Evolutionary conservation across 1,140 invertebrate genomes (phyloP).

Genomic region (Babylonia areolata): DNA sequence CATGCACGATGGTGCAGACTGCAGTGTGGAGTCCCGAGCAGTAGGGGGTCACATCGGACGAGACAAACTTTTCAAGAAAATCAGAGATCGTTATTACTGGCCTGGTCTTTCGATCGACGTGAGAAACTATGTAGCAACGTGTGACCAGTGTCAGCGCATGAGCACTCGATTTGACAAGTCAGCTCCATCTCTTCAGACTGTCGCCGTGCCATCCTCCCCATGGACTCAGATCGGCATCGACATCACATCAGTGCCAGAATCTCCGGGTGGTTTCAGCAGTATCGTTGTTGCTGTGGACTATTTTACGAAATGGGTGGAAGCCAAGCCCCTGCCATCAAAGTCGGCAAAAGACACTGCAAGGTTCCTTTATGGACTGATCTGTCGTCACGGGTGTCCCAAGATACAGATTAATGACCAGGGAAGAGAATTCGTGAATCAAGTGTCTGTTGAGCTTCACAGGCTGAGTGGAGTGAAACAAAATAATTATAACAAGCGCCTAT

Average conservation of each 20-base stretch:
- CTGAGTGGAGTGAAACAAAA: not conserved
- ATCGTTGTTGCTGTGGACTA: slow-evolving; percentile 21
- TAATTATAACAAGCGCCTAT: slow-evolving; percentile 11
- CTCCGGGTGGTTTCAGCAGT: not conserved
- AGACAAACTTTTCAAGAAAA: slow-evolving; percentile 18
- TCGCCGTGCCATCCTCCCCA: slow-evolving; percentile 13
- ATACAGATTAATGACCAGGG: slow-evolving; percentile 3
- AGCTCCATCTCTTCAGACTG: not conserved
- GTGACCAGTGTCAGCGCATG: slow-evolving; percentile 13
- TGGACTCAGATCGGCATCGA: not conserved
- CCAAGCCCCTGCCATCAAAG: slow-evolving; percentile 16
- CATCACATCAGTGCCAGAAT: slow-evolving; percentile 21
- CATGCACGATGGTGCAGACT: no score
- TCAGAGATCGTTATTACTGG: slow-evolving; percentile 23
- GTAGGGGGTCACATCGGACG: slow-evolving; percentile 15
- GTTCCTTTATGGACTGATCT: slow-evolving; percentile 14
- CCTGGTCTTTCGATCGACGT: slow-evolving; percentile 14
- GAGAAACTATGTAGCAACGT: slow-evolving; percentile 15
- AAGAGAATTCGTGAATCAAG: slow-evolving; percentile 22
- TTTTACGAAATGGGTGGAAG: slow-evolving; percentile 1
- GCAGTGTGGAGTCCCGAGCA: slow-evolving; percentile 15
- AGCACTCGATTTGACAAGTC: slow-evolving; percentile 24
- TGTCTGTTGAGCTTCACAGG: slow-evolving; percentile 4
- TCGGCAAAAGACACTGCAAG: not conserved
- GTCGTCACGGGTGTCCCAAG: slow-evolving; percentile 16